Base-by-base conservation (phyloP, 2,797 vertebrate genomes). In the Xerus rutilus region DNA sequence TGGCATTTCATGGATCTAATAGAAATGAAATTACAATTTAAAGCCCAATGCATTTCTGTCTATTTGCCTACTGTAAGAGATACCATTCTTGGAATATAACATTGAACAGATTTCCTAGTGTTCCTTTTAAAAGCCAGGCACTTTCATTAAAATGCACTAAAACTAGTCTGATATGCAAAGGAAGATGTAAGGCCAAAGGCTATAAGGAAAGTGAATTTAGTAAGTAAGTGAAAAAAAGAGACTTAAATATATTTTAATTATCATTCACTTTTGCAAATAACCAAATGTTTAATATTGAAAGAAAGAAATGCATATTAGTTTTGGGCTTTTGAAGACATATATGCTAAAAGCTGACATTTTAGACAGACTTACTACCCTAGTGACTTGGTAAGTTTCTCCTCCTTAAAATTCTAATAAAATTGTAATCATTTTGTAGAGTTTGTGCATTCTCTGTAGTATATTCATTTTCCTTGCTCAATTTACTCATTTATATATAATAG, bases 401-500 rank as follows among this genome's bases (percentile, higher is more conserved):
- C 20, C 20, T 18, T 92, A 98, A 95, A 85, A 93, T 92, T 59
- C 21, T 92, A 96, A 83, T 94, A 73, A 97, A 78, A 28, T 11
- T 69, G 43, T 74, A 92, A 90, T 54, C 43, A 18, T 89, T 95
- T 96, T 94, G 95, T 72, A 86, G 18, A n/a, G 17, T 87, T 25
- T 65, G 5, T 82, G 45, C 67, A 74, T 70, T 92, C 10, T 73
- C n/a, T 91, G 30, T 32, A 86, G 28, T 84, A 74, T 83, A 94
- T 94, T 89, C 86, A 89, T 95, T 95, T 97, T 94, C 89, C 43
- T 96, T 97, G 70, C 78, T 95, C 45, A 89, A 65, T 89, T 81
- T 95, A 74, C 25, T 93, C 62, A 86, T 95, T 96, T 94, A 13
- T 81, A 5, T 90, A 62, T 76, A 93, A 92, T 83, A 92, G 64